Evolutionary conservation across 2,113 vertebrate genomes (phyloP), one percentile per base, ranked within the genome.

Genomic region (Brachyhypopomus gauderio): DNA sequence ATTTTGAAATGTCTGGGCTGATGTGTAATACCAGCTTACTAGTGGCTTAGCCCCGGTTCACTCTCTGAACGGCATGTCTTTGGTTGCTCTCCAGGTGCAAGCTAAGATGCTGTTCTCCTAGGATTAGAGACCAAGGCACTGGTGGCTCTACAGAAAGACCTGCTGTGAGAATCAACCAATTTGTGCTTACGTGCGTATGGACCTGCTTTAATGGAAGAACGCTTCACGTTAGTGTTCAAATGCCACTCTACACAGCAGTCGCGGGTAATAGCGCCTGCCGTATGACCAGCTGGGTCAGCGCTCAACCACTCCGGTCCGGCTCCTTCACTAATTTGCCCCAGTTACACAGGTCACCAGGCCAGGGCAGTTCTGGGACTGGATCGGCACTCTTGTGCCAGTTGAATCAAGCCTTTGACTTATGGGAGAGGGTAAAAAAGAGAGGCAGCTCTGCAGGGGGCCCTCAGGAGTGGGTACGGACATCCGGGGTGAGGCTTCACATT

Each of bases 71-170:
- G 64, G 30, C 48, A 36, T 9, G 27, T 87, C 82, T 86, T 87
- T 85, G 86, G 86, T 84, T 80, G 82, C 69, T 84, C 34, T 78
- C 27, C 30, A 22, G 60, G 60, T 76, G 34, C n/a, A 75, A 25
- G 27, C 38, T 34, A 56, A 69, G 38, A 25, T 48, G 59, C 72
- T 72, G 25, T 19, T 59, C 60, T 17, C 25, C 34, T 5, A 27
- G 66, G n/a, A 45, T 19, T 23, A 78, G 36, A 79, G 8, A 79
- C 38, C 58, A 72, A 72, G 77, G 67, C 67, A 79, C 78, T 66
- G 58, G 19, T 25, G 23, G 25, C 20, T 17, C 45, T 52, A 11
- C 45, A 30, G 17, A 69, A 22, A 59, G 5, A 52, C 5, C 22
- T 71, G 71, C 8, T 72, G n/a, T 69, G 8, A 67, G 60, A 60